Evolutionary conservation across 1,140 invertebrate genomes (phyloP), one percentile per base, ranked within the genome.

Genomic region (Formica selysi): DNA sequence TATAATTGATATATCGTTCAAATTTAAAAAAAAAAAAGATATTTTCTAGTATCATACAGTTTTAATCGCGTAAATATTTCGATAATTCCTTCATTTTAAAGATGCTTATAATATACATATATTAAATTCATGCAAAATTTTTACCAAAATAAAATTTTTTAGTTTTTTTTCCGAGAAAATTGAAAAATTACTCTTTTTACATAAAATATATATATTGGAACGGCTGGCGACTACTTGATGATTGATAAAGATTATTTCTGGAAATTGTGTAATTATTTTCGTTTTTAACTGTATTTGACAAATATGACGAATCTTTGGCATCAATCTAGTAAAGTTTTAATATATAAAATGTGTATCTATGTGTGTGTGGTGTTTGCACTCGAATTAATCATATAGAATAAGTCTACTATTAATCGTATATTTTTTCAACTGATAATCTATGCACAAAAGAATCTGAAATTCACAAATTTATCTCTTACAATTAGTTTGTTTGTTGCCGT

Each of bases 361-460:
- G 19, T 71, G 32, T 32, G 6, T 48, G 26, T 41, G 5, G 51
- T 54, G n/a, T 54, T 19, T 54, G 3, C 32, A 32, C 16, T n/a
- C 0, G 19, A 36, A n/a, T 65, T 76, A 41, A 1, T 57, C 44
- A 26, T 11, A 48, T 48, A 13, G 44, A 48, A 48, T 10, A 48
- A 36, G 26, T 11, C 13, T 1, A 0, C 26, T 32, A 13, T 32
- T 4, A 19, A 22, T 36, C 16, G 19, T n/a, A 16, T 62, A 76
- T 79, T 54, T 51, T 79, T 16, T 65, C 36, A 79, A 54, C 61
- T 11, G 29, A 65, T 13, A 36, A 29, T 32, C 6, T 8, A 61
- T 19, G 4, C n/a, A 0, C n/a, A 26, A 29, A 7, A 13, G n/a
- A 44, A 22, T 36, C 59, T 65, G 64, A 71, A 80, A 80, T 3